These are phyloP conservation scores for Ctenoplectra terminalis DNA, from an alignment of 1,140 invertebrate genomes.

Conservation along the genomic window DNA sequence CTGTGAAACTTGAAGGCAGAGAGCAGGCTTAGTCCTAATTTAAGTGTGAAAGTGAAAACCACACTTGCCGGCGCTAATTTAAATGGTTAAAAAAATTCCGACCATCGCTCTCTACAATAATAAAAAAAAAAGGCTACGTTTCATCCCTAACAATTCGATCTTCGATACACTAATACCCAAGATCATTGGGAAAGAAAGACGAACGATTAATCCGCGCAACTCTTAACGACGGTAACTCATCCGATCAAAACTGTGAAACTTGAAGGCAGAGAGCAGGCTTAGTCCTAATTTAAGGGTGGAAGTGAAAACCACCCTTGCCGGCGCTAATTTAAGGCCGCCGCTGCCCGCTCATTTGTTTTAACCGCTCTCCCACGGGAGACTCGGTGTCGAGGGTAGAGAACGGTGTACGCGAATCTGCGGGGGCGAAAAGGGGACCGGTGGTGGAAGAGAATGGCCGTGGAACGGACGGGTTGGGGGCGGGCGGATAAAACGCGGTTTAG, in stretches of 20 bases:
- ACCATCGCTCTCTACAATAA: too few species aligned
- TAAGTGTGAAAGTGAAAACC: conserved; percentile 83
- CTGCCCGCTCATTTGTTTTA: conserved; percentile 82
- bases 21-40: conserved; percentile 82
- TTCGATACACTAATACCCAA: too few species aligned
- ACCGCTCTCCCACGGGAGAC: conserved; percentile 76
- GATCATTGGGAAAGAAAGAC: conserved; percentile 31
- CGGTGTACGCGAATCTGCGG: conserved; percentile 46
- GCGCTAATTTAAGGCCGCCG: conserved; percentile 82
- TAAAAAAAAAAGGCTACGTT: too few species aligned
- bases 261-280: conserved; percentile 77
- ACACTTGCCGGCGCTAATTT: conserved; percentile 81
- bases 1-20: conserved; percentile 75
- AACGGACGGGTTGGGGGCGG: conserved; percentile 24
- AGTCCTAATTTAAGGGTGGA: conserved; percentile 83
- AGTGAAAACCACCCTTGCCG: conserved; percentile 81
- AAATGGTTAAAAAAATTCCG: too few species aligned
- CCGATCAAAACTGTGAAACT: conserved; percentile 80
- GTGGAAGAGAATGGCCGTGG: conserved; percentile 27
- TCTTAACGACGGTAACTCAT: conserved; percentile 75
- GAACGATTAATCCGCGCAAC: conserved; percentile 58
- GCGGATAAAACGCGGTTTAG: conserved; percentile 73
- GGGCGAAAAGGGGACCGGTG: not conserved
- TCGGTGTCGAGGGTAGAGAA: conserved; percentile 41
- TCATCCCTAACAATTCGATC: too few species aligned